phyloP scores from a whole-genome alignment of 2,113 vertebrate genomes.

The Sapajus apella region DNA sequence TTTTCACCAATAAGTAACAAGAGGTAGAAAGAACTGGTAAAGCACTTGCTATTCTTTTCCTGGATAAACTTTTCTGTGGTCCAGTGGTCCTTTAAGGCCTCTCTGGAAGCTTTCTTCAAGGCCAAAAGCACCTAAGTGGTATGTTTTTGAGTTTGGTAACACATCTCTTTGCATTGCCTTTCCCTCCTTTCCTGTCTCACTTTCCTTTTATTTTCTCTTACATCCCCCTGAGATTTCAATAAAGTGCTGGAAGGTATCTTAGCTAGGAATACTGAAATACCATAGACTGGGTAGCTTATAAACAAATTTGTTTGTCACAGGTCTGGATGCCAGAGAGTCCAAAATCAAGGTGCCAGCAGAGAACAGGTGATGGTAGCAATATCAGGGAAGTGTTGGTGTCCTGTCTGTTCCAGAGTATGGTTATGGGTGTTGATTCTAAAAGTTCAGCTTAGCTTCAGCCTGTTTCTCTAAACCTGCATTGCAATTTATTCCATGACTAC shows the following conservation, averaged over 20 bases:
- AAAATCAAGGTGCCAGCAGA: background rate
- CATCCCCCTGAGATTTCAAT: background rate
- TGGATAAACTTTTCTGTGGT: background rate
- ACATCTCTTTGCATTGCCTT: rapidly evolving
- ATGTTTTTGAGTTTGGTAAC: background rate
- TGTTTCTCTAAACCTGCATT: background rate
- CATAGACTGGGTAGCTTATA: background rate
- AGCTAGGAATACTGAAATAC: background rate
- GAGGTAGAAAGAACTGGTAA: background rate
- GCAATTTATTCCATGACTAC: background rate
- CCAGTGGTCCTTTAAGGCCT: no score
- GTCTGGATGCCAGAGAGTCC: background rate
- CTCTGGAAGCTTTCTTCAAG: background rate
- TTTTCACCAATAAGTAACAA: background rate
- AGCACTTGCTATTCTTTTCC: background rate
- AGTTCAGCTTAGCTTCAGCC: background rate
- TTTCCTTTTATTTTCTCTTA: background rate
- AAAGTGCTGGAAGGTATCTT: background rate
- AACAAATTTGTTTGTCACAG: background rate
- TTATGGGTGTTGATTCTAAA: background rate
- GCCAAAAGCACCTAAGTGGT: no score
- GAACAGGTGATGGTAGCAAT: rapidly evolving
- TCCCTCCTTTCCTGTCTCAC: background rate
- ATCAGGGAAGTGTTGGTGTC: background rate
- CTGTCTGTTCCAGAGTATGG: background rate